A percentile compares a stretch with the other conserved stretches of the same genome.
Conservation (phyloP, 2,888 invertebrate genomes). For the Drosophila cyrtoloma region DNA sequence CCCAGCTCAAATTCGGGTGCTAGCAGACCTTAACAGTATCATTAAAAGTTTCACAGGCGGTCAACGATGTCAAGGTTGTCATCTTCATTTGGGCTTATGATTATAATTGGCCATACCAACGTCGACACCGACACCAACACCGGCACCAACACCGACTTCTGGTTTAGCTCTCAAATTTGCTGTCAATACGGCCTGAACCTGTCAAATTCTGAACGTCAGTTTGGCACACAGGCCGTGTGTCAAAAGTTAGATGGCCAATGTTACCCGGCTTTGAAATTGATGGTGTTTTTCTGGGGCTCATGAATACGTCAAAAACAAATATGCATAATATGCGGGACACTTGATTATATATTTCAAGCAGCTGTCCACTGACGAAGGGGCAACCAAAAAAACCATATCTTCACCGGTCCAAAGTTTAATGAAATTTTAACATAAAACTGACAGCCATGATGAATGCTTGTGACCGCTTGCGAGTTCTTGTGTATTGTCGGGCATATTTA, state of each 20-base stretch:
- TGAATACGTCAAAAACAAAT: slow-evolving; percentile 73
- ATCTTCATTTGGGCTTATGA: slow-evolving; percentile 78
- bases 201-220: slow-evolving; percentile 59
- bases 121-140: slow-evolving; percentile 5
- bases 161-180: slow-evolving; percentile 13
- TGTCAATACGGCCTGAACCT: slow-evolving; percentile 58
- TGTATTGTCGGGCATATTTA: slow-evolving; percentile 7
- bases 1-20: slow-evolving; percentile 32
- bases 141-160: slow-evolving; percentile 21
- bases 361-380: slow-evolving; percentile 38
- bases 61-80: slow-evolving; percentile 58
- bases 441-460: slow-evolving; percentile 67
- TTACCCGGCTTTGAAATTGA: slow-evolving; percentile 59
- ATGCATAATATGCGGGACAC: slow-evolving; percentile 61
- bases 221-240: slow-evolving; percentile 33
- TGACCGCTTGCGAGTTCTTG: slow-evolving; percentile 17
- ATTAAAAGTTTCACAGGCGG: slow-evolving; percentile 65
- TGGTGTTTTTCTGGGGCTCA: slow-evolving; percentile 67
- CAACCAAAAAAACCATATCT: neutral
- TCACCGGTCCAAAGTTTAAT: slow-evolving; percentile 64
- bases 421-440: slow-evolving; percentile 65
- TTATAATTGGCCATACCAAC: slow-evolving; percentile 66
- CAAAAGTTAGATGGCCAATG: slow-evolving; percentile 47
- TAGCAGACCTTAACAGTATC: slow-evolving; percentile 65
- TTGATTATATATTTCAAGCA: slow-evolving; percentile 56